Conservation (phyloP, 2,113 vertebrate genomes). For the Crotalus horridus region DNA sequence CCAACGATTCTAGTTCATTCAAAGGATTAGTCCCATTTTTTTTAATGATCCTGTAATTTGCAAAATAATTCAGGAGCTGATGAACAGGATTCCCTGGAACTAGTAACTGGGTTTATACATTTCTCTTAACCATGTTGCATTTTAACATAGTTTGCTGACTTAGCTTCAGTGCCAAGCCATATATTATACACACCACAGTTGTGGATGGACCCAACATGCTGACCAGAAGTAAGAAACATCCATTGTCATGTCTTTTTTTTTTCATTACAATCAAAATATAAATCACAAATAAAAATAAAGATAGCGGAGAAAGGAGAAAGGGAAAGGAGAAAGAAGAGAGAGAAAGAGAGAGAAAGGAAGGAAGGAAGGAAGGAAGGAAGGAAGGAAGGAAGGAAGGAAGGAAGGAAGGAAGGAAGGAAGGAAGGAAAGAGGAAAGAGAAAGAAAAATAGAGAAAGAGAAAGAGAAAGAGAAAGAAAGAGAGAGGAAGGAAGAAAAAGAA, state of each 20-base stretch:
- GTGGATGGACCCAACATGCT: background rate
- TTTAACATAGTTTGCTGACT: background rate
- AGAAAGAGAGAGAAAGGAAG: background rate
- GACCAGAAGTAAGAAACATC: background rate
- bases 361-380: no score
- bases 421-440: no score
- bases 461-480: no score
- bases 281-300: background rate
- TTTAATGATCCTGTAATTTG: background rate
- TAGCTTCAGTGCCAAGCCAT: background rate
- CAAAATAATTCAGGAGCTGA: background rate
- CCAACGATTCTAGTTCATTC: background rate
- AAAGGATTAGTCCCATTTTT: background rate
- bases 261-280: background rate
- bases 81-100: background rate
- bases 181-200: background rate
- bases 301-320: background rate
- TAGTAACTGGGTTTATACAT: background rate
- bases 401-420: no score
- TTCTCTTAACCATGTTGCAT: background rate
- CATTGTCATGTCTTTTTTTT: background rate
- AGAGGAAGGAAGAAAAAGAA: no score
- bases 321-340: background rate
- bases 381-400: no score
- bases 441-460: no score